Percentiles rank a stretch among this genome's conserved stretches.
phyloP scores from a whole-genome alignment of 2,797 vertebrate genomes.

The Fundulus diaphanus region DNA sequence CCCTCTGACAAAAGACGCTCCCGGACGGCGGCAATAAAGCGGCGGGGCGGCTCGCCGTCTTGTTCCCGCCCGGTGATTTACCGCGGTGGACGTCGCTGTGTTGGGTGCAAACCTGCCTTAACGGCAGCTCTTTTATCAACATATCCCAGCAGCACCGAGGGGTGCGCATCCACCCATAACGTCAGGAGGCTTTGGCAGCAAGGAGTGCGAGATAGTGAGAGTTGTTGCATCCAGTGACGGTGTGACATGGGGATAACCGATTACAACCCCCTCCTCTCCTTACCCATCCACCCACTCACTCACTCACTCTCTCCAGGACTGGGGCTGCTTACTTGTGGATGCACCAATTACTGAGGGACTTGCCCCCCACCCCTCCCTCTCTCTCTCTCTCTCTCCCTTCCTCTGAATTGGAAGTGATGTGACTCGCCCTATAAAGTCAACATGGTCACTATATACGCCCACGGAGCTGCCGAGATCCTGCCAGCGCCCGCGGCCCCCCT shows the following conservation, averaged over 20 bases:
- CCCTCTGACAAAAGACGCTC: slow-evolving; percentile 35
- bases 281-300: neutral
- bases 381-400: too few species aligned
- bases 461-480: slow-evolving; percentile 63
- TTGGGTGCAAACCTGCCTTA: neutral
- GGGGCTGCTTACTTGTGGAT: too few species aligned
- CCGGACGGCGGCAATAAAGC: slow-evolving; percentile 15
- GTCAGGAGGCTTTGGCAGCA: slow-evolving; percentile 37
- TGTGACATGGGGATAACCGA: slow-evolving; percentile 55
- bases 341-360: slow-evolving; percentile 67
- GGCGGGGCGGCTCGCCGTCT: slow-evolving; percentile 13
- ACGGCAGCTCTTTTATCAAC: neutral
- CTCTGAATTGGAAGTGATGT: slow-evolving; percentile 66
- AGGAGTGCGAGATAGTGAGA: slow-evolving; percentile 35
- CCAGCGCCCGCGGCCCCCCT: slow-evolving; percentile 55
- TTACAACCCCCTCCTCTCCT: slow-evolving; percentile 37
- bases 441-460: slow-evolving; percentile 61
- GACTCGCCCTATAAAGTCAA: slow-evolving; percentile 64
- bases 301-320: too few species aligned
- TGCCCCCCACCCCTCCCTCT: slow-evolving; percentile 40
- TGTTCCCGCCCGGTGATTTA: slow-evolving; percentile 20
- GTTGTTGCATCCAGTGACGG: slow-evolving; percentile 68
- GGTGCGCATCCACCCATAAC: slow-evolving; percentile 25
- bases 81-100: neutral
- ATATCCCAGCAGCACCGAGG: too few species aligned